Evolutionary conservation across 1,140 invertebrate genomes (phyloP).

Genomic region (Gonatopus flavifemur): DNA sequence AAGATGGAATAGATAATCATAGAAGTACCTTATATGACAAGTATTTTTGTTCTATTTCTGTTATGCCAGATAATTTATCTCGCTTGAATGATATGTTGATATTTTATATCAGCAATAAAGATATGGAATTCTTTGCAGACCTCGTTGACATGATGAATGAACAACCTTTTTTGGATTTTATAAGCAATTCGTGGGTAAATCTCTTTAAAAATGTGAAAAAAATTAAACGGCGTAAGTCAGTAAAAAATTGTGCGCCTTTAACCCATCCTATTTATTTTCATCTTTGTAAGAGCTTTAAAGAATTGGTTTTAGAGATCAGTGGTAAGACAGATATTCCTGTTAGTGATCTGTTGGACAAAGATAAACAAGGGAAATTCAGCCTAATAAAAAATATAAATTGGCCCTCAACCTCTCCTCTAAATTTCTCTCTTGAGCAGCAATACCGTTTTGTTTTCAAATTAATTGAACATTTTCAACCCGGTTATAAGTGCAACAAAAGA

Average conservation of each 20-base stretch:
- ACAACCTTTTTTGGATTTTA: background rate
- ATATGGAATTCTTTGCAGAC: background rate
- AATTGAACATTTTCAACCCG: background rate
- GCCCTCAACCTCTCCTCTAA: background rate
- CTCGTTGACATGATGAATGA: background rate
- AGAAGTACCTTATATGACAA: background rate
- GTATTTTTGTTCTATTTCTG: background rate
- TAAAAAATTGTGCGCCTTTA: background rate
- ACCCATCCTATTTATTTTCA: constrained; percentile 3
- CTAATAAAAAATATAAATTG: background rate
- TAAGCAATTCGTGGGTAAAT: background rate
- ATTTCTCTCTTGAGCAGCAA: background rate
- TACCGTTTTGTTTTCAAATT: background rate
- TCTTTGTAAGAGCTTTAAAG: background rate
- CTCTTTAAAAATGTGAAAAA: background rate
- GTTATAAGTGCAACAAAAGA: background rate
- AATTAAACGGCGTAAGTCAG: too few relatives aligned
- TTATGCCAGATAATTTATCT: background rate
- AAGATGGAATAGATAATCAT: background rate
- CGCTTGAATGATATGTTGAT: too few relatives aligned
- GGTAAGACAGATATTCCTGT: background rate
- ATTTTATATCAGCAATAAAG: background rate
- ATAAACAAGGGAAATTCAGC: background rate
- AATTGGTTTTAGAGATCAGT: background rate
- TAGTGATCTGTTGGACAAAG: constrained; percentile 1